phyloP scores from a whole-genome alignment of 2,113 vertebrate genomes.

The Myxocyprinus asiaticus region DNA sequence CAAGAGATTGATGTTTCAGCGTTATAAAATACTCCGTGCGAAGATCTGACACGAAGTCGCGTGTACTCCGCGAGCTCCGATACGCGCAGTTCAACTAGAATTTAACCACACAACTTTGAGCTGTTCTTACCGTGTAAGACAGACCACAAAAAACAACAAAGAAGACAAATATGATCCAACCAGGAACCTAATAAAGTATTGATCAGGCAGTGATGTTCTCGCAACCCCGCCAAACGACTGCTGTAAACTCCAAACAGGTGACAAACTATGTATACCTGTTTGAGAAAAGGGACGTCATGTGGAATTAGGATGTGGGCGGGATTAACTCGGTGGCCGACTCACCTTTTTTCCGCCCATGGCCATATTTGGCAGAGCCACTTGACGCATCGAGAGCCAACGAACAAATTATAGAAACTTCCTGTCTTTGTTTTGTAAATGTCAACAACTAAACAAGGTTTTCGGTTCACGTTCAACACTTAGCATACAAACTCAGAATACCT shows the following conservation, averaged over 20 bases:
- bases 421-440: no score
- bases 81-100: no score
- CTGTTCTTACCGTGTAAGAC: neutral
- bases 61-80: neutral
- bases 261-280: slow-evolving; percentile 56
- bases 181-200: no score
- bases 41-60: neutral
- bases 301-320: slow-evolving; percentile 33
- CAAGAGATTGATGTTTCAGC: no score
- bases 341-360: slow-evolving; percentile 57
- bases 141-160: no score
- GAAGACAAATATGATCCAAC: neutral
- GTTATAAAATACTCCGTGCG: neutral
- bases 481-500: no score
- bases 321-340: neutral
- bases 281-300: slow-evolving; percentile 55
- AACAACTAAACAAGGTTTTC: no score
- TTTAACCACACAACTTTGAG: neutral
- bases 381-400: no score
- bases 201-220: no score
- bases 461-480: no score
- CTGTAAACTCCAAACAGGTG: neutral
- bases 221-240: neutral
- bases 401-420: no score
- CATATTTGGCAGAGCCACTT: slow-evolving; percentile 62